Evolutionary conservation across 2,113 vertebrate species (phyloP), one percentile per base, ranked within the genome.

Genomic region (Azemiops feae): DNA sequence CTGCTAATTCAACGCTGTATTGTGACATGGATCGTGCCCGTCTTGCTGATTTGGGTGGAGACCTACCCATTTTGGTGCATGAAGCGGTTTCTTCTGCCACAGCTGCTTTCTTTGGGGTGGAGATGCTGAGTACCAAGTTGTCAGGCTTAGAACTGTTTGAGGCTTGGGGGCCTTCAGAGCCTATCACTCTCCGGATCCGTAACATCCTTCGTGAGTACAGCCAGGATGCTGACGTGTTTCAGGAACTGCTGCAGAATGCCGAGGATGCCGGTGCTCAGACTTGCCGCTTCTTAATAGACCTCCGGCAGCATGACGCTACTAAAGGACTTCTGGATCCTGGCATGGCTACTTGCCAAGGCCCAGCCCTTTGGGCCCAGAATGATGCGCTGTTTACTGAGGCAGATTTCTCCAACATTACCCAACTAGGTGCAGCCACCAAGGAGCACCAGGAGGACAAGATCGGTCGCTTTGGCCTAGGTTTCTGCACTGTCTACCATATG

Each of bases 161-260:
- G 27, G 96, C 98, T 23, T 98, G 96, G 57, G 98, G 98, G 6
- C 98, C 98, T 92, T 98, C 95, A 0, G 98, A 99, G 95, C 98
- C 98, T 22, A 97, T 99, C 95, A 98, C 98, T 60, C 97, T 95
- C 6, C 97, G 97, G 92, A 98, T 99, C 85, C 98, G 96, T 93
- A 98, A 98, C 95, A 98, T 98, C 94, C 98, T 99, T 2, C 97
- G 94, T 50, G 98, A 98, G 93, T 99, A 99, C 0, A 96, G 98
- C 2, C 98, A 98, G 88, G 97, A 98, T 85, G 93, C 95, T 0
- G 98, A 98, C 91, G 96, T 99, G 90, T 98, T 99, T 94, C 98
- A 97, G 96, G 98, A 99, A 95, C 97, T 99, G 12, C 96, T 98
- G 92, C 98, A 99, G 96, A 99, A 99, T 45, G 98, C 98, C 74